These are phyloP conservation scores for Phylloscopus collybita DNA, from an alignment of 2,797 vertebrate genomes.

Conservation along the genomic window DNA sequence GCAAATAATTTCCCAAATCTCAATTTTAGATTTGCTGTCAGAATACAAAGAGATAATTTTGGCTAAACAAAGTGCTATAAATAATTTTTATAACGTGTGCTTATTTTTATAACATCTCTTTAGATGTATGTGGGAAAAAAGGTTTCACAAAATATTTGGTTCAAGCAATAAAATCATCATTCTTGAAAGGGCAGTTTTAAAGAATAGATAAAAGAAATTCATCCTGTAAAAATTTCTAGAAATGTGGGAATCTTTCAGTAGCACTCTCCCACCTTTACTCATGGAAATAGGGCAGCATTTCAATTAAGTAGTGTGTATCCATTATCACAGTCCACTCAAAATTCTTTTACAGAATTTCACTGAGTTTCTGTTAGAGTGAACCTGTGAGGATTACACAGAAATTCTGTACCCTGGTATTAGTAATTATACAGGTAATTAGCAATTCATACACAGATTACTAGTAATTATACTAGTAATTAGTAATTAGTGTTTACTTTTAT, in stretches of 20 bases:
- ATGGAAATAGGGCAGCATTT: not conserved
- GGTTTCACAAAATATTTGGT: not conserved
- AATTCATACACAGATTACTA: not conserved
- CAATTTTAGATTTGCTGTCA: not conserved
- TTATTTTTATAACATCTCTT: not conserved
- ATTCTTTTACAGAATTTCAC: not conserved
- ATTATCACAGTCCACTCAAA: not conserved
- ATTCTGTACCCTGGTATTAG: not conserved
- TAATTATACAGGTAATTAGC: not conserved
- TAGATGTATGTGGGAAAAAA: not conserved
- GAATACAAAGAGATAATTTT: not conserved
- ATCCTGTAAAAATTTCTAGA: not conserved
- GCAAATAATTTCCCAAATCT: not conserved
- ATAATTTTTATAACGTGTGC: not conserved
- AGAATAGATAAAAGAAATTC: not conserved
- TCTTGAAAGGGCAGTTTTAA: not conserved
- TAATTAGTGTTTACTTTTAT: not conserved
- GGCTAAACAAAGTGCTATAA: not conserved
- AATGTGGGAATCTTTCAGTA: not conserved
- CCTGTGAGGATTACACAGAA: not conserved
- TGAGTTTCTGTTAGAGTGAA: not conserved
- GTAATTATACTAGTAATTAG: not conserved
- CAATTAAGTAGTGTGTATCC: fast-evolving
- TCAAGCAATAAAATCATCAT: not conserved
- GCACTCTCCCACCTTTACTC: not conserved